Conservation (phyloP, 2,797 vertebrate genomes). For the Sebastes miniatus region DNA sequence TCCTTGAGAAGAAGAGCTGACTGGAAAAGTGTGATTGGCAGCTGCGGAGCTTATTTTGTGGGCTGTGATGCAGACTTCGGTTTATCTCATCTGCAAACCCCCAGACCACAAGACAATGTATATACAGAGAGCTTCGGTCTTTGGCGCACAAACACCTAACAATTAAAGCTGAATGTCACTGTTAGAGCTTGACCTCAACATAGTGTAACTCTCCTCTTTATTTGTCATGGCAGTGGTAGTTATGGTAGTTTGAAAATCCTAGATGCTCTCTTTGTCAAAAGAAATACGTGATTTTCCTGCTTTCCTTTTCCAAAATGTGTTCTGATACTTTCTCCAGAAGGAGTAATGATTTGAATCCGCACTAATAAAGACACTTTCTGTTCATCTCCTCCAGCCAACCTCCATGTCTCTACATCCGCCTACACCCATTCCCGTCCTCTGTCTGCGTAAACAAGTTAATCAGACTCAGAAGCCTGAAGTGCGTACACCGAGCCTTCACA, state of each 20-base stretch:
- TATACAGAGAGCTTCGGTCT: not conserved
- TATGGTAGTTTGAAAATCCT: not conserved
- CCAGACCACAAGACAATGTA: slow-evolving; percentile 37
- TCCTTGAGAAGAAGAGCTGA: slow-evolving; percentile 23
- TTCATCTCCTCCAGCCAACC: slow-evolving; percentile 26
- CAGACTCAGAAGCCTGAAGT: slow-evolving; percentile 60
- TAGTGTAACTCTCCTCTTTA: not conserved
- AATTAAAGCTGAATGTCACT: slow-evolving; percentile 12
- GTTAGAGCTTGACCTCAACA: not conserved
- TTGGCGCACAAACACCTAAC: slow-evolving; percentile 19
- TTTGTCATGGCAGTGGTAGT: not conserved
- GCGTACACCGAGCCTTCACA: slow-evolving; percentile 15
- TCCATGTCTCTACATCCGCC: slow-evolving; percentile 33
- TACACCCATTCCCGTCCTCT: slow-evolving; percentile 41
- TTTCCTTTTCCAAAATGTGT: not conserved
- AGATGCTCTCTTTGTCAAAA: not conserved
- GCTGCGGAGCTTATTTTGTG: slow-evolving; percentile 28
- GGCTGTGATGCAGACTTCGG: slow-evolving; percentile 16
- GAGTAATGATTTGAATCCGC: slow-evolving; percentile 1
- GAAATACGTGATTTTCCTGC: not conserved
- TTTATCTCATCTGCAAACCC: slow-evolving; percentile 49
- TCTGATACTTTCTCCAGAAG: not conserved
- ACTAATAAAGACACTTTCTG: slow-evolving; percentile 43
- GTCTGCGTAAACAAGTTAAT: slow-evolving; percentile 73
- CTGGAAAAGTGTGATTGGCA: slow-evolving; percentile 45